Evolutionary conservation across 2,888 invertebrate species (phyloP), one percentile per base, ranked within the genome.

Genomic region (Apodemia zela): DNA sequence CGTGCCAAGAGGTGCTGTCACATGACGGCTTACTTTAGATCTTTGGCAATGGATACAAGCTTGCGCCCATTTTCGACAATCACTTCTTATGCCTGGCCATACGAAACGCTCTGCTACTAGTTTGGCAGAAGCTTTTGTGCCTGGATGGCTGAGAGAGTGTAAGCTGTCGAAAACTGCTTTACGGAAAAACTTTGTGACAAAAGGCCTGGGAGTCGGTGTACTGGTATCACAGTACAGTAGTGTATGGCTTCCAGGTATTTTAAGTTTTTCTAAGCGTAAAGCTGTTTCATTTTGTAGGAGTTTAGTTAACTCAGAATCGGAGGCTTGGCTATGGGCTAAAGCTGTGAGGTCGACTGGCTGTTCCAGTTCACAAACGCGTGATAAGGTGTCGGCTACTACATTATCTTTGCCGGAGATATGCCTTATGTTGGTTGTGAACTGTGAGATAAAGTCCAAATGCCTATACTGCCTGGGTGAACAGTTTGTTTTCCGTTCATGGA

Each of bases 1-100:
- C 78, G 7, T 81, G 66, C 0, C 63, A 65, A 17, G 64, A 21
- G 10, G 73, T 66, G 62, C 17, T 13, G 42, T 8, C 63, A 18
- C 67, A 70, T 78, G 84, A 8, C 79, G 67, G 0, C 63, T 51
- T 0, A 83, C 65, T 62, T 86, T 86, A 0, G 68, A 51, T 3
- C 68, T 67, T 62, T 86, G 85, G 57, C 84, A 85, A 1, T 65
- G 51, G 5, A 73, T 51, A 62, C 82, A 82, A 1, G 67, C 58
- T 4, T 68, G 69, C 1, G 76, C 69, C 82, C 81, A 84, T 0
- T 66, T 54, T 0, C 73, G 61, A 61, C 75, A 77, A 60, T 86
- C 80, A 8, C 65, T 67, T 0, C 76, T 72, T 0, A 85, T 72
- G 1, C 71, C 70, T 0, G 81, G 82, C 84, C 84, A 85, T 0